A percentile compares a stretch with the other conserved stretches of the same genome.
Conservation (phyloP, 2,113 vertebrate genomes). For the Arenaria interpres region DNA sequence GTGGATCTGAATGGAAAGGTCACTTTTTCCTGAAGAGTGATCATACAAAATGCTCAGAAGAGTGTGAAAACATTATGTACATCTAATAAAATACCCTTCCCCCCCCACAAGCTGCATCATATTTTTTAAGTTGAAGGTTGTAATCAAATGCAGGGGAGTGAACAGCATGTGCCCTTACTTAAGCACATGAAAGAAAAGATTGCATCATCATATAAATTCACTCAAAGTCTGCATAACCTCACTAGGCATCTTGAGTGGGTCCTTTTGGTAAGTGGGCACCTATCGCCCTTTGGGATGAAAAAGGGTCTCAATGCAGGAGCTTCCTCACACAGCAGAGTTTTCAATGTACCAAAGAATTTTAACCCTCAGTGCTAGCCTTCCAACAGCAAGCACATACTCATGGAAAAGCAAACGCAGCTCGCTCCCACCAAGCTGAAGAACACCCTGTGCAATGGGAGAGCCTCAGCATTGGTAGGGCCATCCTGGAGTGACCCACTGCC, state of each 20-base stretch:
- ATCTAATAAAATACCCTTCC: background rate
- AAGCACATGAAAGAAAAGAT: background rate
- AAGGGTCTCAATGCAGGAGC: background rate
- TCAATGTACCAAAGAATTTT: background rate
- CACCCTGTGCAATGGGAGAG: background rate
- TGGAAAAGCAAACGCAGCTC: background rate
- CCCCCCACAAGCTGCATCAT: background rate
- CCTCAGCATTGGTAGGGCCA: rapidly evolving
- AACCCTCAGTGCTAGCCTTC: background rate
- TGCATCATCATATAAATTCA: background rate
- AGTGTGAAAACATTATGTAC: background rate
- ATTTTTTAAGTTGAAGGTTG: background rate
- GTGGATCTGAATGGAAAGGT: background rate
- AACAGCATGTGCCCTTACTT: background rate
- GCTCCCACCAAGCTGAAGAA: background rate
- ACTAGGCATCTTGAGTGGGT: background rate
- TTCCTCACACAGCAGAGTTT: background rate
- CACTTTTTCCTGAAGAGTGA: conserved; percentile 24
- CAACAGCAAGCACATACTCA: background rate
- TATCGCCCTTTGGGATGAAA: background rate
- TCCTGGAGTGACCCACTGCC: background rate
- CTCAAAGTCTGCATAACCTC: background rate
- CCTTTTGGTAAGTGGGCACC: background rate
- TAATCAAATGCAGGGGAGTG: background rate
- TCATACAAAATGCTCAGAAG: conserved; percentile 15